phyloP scores from a whole-genome alignment of 2,888 invertebrate genomes.

The Ophion costatus region DNA sequence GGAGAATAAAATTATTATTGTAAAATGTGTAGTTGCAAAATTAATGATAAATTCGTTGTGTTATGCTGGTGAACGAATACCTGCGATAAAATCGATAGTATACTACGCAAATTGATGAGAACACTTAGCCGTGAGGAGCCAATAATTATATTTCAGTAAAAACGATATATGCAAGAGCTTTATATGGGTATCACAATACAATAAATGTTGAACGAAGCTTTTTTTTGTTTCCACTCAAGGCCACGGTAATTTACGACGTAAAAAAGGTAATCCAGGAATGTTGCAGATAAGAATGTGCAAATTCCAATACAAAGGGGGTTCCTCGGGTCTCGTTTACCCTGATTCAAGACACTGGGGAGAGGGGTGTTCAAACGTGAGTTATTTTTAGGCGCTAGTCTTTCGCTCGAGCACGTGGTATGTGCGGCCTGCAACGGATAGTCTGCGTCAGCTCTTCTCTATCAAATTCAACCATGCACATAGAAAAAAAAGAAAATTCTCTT shows the following conservation, averaged over 20 bases:
- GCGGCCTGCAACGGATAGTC: slow-evolving; percentile 40
- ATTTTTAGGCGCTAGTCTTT: slow-evolving; percentile 49
- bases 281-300: not conserved
- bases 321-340: slow-evolving; percentile 16
- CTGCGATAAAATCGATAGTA: not conserved
- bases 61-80: not conserved
- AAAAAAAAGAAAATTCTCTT: not conserved
- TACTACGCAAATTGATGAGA: not conserved
- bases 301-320: not conserved
- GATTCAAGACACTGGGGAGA: not conserved
- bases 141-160: not conserved
- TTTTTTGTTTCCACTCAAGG: not conserved
- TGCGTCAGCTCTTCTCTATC: slow-evolving; percentile 9
- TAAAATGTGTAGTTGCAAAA: not conserved
- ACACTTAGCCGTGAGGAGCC: not conserved
- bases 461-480: not conserved
- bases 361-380: slow-evolving; percentile 23
- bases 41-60: not conserved
- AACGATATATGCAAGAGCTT: not conserved
- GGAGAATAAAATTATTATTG: not conserved
- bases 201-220: not conserved
- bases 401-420: slow-evolving; percentile 59
- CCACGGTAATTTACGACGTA: too few relatives aligned
- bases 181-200: not conserved
- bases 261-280: not conserved